These are phyloP conservation scores for Glaucidium brasilianum DNA, from an alignment of 2,113 vertebrate species.

Conservation along the genomic window DNA sequence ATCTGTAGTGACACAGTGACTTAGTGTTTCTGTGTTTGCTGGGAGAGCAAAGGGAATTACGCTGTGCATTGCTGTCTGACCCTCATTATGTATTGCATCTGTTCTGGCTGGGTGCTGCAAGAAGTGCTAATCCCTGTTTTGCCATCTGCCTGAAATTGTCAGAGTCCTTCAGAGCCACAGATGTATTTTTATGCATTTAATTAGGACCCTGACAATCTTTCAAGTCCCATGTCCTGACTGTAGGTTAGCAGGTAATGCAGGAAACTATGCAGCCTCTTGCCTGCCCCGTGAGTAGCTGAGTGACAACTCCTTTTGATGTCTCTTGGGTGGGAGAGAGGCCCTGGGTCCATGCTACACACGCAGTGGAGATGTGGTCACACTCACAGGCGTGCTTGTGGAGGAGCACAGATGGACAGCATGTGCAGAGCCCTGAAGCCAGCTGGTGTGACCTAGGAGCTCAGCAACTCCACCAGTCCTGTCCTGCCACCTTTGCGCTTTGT, in stretches of 20 bases:
- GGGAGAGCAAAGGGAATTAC: neutral
- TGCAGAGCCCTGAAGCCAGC: neutral
- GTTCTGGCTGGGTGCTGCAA: conserved; percentile 15
- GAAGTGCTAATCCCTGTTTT: conserved; percentile 27
- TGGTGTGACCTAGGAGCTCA: neutral
- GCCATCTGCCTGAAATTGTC: conserved; percentile 20
- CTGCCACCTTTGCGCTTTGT: neutral
- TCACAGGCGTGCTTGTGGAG: neutral
- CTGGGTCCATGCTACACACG: accelerated
- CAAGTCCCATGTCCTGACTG: accelerated
- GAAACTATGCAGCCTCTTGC: neutral
- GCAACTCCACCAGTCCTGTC: neutral
- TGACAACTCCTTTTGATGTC: neutral
- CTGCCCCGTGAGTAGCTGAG: neutral
- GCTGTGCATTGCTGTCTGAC: neutral
- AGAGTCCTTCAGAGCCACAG: neutral
- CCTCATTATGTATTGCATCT: conserved; percentile 32
- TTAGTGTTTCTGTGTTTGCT: neutral
- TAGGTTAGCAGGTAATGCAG: neutral
- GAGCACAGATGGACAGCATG: accelerated
- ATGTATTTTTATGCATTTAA: neutral
- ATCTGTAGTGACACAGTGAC: conserved; percentile 38
- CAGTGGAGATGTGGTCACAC: accelerated
- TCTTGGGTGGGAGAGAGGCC: neutral
- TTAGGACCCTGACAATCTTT: neutral